Percentiles rank a stretch among this genome's conserved stretches.
These are phyloP conservation scores for Drosophila fulvimacula DNA, from an alignment of 2,888 invertebrate species.

Conservation along the genomic window DNA sequence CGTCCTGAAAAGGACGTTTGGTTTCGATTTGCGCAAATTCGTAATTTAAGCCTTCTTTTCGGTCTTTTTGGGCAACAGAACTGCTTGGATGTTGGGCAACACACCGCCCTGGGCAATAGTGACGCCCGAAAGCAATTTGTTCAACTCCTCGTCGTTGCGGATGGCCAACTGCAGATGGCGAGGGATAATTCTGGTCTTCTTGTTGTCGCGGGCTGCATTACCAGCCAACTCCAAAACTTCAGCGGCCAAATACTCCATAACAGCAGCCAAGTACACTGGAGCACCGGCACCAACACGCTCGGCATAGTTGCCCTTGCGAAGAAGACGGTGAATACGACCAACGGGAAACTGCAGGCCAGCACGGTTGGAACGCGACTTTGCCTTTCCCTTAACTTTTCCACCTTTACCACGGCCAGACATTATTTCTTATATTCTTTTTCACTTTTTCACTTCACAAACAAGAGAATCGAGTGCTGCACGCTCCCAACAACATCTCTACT, in stretches of 20 bases:
- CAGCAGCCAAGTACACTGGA: constrained; percentile 86
- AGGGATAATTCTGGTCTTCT: constrained; percentile 90
- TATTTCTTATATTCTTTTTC: constrained; percentile 43
- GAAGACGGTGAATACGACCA: constrained; percentile 87
- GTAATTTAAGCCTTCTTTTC: constrained; percentile 39
- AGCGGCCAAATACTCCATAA: constrained; percentile 88
- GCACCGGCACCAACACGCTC: constrained; percentile 86
- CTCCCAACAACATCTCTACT: neutral
- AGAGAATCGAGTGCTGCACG: constrained; percentile 6
- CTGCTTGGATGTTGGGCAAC: constrained; percentile 91
- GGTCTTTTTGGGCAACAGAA: constrained; percentile 91
- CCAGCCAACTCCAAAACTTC: constrained; percentile 89
- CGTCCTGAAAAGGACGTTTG: constrained; percentile 30
- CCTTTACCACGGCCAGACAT: constrained; percentile 84
- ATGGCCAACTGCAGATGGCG: constrained; percentile 93
- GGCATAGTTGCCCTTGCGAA: constrained; percentile 86
- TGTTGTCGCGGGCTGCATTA: constrained; percentile 89
- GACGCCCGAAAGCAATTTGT: constrained; percentile 87
- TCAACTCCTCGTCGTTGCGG: constrained; percentile 93
- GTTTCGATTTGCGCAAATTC: constrained; percentile 1
- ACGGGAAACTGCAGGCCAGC: constrained; percentile 87
- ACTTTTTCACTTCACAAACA: constrained; percentile 14
- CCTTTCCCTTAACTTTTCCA: constrained; percentile 84
- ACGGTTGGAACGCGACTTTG: constrained; percentile 86
- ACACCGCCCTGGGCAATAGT: constrained; percentile 90